Evolutionary conservation across 2,888 invertebrate species (phyloP), one percentile per base, ranked within the genome.

Genomic region (Antitype chi): DNA sequence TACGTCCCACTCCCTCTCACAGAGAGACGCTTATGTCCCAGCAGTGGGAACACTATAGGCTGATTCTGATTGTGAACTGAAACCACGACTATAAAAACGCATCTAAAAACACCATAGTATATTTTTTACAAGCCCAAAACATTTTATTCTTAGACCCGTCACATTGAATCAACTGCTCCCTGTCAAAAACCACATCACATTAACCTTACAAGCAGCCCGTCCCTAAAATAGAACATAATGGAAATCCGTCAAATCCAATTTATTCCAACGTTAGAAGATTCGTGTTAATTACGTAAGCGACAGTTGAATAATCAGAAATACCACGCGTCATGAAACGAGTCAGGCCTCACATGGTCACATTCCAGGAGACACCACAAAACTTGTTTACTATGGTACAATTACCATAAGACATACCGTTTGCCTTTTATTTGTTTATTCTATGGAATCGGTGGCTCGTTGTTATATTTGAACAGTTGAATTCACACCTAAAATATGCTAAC

Each of bases 351-450:
- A 62, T 71, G 70, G 66, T 49, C 78, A 84, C 87, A 87, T 89
- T 87, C 88, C 66, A 84, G 20, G 57, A 69, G 64, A 47, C 55
- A 68, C 73, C 66, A 71, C 63, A 28, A 70, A 86, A 87, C 88
- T 77, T 82, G 87, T 88, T 87, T 86, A 57, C n/a, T 43, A 43
- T 13, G n/a, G 17, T 53, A 68, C 62, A 73, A 81, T 85, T 85
- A 82, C 57, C 70, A 78, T 82, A 82, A 69, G 13, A 64, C 32
- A 62, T 71, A 67, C 52, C 47, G 69, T 63, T 55, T 63, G 25
- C 6, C 49, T 62, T 57, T 55, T 81, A 66, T 74, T 83, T 81
- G 53, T 85, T 74, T 64, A 62, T 66, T 71, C 59, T 78, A 60
- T 78, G 28, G 49, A 62, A 63, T 64, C 66, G 55, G 82, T 66